These are phyloP conservation scores for Pandion haliaetus DNA, from an alignment of 2,113 vertebrate species.

Conservation along the genomic window DNA sequence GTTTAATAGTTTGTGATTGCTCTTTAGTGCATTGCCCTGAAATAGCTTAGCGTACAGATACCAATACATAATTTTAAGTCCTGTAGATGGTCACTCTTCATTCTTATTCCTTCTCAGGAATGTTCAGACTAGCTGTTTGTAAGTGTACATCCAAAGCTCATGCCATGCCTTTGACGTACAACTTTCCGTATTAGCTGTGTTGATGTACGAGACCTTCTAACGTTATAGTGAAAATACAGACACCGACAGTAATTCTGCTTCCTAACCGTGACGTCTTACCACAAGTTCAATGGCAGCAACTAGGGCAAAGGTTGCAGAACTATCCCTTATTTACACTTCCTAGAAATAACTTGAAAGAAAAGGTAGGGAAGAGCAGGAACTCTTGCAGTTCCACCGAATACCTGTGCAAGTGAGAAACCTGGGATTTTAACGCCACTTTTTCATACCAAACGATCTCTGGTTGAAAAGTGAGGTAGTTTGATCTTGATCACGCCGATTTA, in stretches of 20 bases:
- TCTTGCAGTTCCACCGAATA: background rate
- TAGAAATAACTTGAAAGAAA: background rate
- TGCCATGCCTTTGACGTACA: fast-evolving
- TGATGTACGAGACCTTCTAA: background rate
- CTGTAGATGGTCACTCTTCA: background rate
- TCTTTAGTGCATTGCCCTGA: too few species aligned
- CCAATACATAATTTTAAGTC: fast-evolving
- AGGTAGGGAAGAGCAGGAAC: background rate
- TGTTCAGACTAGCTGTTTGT: too few species aligned
- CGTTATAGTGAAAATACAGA: background rate
- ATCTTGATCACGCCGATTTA: background rate
- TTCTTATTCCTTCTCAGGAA: background rate
- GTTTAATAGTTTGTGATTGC: too few species aligned
- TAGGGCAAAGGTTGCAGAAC: background rate
- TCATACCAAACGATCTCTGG: fast-evolving
- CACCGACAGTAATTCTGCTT: background rate
- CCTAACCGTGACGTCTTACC: background rate
- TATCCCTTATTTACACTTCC: background rate
- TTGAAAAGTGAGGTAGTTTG: background rate
- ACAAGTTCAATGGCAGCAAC: background rate
- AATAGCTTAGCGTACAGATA: background rate
- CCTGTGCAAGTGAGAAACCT: background rate
- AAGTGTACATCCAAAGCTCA: background rate
- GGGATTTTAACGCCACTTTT: background rate
- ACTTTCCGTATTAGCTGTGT: background rate